Evolutionary conservation across 2,113 vertebrate genomes (phyloP), one percentile per base, ranked within the genome.

Genomic region (Beaufortia kweichowensis): DNA sequence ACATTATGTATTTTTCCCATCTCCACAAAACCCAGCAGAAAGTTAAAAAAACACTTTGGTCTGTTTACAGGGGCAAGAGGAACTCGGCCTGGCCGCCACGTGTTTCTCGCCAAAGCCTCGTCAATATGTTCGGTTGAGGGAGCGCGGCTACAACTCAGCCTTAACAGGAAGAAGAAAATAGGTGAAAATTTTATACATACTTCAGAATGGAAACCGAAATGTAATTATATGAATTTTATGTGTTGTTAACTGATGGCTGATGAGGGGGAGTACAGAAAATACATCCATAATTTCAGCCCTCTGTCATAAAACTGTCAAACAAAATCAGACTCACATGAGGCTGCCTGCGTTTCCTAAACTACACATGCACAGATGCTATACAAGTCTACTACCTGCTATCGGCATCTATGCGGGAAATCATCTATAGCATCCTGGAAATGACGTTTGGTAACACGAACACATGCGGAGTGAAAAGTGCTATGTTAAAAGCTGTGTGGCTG

Each of bases 151-250:
- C 87, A 90, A 90, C 85, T 91, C 87, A 89, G 79, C 82, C 86
- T 75, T 75, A 86, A 90, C 88, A 87, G 86, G 89, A 92, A 91
- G 79, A 85, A 82, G 77, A 75, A 90, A 91, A 92, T 88, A 90
- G 90, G 90, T 91, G 89, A 91, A 90, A 89, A 91, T 91, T 87
- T 91, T 93, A 91, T 89, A 89, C 85, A 86, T 86, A 86, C 87
- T 87, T 91, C 89, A 89, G 91, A 90, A 91, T 89, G 73, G 86
- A 93, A 91, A 86, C 85, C 87, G 86, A 93, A 86, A 91, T 88
- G 85, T 89, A 91, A 89, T 91, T 91, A 88, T 87, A 91, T 63
- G 80, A 80, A 87, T 86, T 91, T 92, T 91, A 92, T 91, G 91
- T 92, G 89, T 92, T 91, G 89, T 86, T 91, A 92, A 93, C 84